These are phyloP conservation scores for Probaryconus sp. DNA, from an alignment of 1,140 invertebrate genomes.

Conservation along the genomic window DNA sequence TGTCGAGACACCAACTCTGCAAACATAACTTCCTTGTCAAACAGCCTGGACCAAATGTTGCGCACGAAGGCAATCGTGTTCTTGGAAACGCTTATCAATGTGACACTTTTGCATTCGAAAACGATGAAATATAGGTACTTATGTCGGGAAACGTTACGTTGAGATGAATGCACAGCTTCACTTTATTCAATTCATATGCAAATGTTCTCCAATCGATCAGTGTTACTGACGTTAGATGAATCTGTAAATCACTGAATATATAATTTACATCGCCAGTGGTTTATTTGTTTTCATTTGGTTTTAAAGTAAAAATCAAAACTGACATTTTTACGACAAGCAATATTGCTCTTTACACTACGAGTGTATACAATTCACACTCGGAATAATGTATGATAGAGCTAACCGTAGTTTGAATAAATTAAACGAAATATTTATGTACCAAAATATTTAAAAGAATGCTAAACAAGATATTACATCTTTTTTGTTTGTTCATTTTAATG, in stretches of 20 bases:
- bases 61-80: constrained; percentile 6
- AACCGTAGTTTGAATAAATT: too few relatives aligned
- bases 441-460: too few relatives aligned
- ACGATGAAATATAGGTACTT: constrained; percentile 31
- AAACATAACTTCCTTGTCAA: constrained; percentile 12
- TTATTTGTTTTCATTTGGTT: constrained; percentile 1
- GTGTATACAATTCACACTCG: too few relatives aligned
- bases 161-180: constrained; percentile 3
- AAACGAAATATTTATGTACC: too few relatives aligned
- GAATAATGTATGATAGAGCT: too few relatives aligned
- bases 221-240: constrained; percentile 20
- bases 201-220: constrained; percentile 16
- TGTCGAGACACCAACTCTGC: constrained; percentile 8
- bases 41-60: constrained; percentile 19
- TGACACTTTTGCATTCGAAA: constrained; percentile 25
- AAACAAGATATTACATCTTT: too few relatives aligned
- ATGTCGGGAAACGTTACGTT: constrained; percentile 4
- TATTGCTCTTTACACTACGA: too few relatives aligned
- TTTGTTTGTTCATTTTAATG: too few relatives aligned
- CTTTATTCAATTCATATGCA: constrained; percentile 18
- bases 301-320: too few relatives aligned
- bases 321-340: not conserved
- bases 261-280: constrained; percentile 2
- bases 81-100: constrained; percentile 29
- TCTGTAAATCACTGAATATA: constrained; percentile 13